Evolutionary conservation across 2,113 vertebrate species (phyloP).

Genomic region (Eolophus roseicapilla): DNA sequence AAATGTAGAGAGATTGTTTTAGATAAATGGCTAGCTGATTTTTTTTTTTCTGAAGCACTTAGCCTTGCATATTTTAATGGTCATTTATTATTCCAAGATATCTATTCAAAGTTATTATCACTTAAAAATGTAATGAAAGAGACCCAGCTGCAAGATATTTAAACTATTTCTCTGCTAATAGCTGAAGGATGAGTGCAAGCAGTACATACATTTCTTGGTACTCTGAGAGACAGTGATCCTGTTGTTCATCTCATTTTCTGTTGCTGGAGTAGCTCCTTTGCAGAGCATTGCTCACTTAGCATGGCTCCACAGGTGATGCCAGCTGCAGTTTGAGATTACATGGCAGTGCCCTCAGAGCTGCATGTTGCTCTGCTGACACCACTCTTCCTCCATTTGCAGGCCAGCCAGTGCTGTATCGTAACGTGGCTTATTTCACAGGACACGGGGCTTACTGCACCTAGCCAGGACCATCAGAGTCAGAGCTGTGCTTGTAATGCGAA

Average conservation of each 20-base stretch:
- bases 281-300: background rate
- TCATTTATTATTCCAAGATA: background rate
- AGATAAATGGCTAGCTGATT: background rate
- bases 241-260: background rate
- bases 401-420: rapidly evolving
- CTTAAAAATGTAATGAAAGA: background rate
- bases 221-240: background rate
- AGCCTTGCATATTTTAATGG: background rate
- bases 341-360: background rate
- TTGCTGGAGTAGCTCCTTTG: background rate
- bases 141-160: background rate
- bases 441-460: background rate
- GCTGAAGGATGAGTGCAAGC: background rate
- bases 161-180: background rate
- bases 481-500: rapidly evolving
- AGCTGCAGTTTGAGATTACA: rapidly evolving
- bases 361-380: rapidly evolving
- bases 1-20: background rate
- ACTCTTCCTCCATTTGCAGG: background rate
- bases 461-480: background rate
- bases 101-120: background rate
- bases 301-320: rapidly evolving
- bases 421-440: background rate
- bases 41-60: background rate
- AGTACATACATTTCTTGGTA: background rate